Conservation (phyloP, 1,140 invertebrate genomes). For the Pinna nobilis region DNA sequence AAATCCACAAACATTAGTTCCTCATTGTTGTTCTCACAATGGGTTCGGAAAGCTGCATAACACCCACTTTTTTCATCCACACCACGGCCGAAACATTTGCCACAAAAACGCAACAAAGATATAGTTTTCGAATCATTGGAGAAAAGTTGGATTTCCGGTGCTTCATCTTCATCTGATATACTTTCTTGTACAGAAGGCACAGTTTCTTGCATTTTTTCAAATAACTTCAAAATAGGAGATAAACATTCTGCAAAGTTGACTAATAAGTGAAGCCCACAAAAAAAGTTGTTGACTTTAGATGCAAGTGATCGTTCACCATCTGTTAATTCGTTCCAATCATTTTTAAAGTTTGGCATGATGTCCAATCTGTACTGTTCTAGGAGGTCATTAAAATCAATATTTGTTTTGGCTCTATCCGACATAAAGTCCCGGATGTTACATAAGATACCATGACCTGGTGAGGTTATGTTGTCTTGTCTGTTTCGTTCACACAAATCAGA, state of each 20-base stretch:
- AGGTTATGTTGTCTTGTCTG: background rate
- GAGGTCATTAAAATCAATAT: conserved; percentile 28
- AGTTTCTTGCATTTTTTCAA: conserved; percentile 1
- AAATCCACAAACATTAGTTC: conserved; percentile 18
- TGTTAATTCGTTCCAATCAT: conserved; percentile 25
- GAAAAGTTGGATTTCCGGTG: conserved; percentile 7
- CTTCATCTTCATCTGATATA: background rate
- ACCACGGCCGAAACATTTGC: conserved; percentile 26
- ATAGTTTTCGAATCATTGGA: conserved; percentile 13
- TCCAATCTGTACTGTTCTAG: conserved; percentile 34
- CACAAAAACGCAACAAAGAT: conserved; percentile 7
- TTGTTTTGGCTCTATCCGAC: conserved; percentile 42
- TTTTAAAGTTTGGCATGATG: conserved; percentile 26
- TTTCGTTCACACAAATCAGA: conserved; percentile 6
- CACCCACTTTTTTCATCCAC: conserved; percentile 38
- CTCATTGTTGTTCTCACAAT: conserved; percentile 8
- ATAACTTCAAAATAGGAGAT: conserved; percentile 6
- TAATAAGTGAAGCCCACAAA: conserved; percentile 5
- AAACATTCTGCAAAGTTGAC: background rate
- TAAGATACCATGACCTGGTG: conserved; percentile 22
- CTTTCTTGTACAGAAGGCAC: background rate
- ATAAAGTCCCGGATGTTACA: conserved; percentile 34
- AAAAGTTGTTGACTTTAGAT: conserved; percentile 25
- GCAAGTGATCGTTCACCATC: conserved; percentile 8
- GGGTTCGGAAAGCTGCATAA: conserved; percentile 6